These are phyloP conservation scores for Dipodomys stephensi DNA, from an alignment of 2,113 vertebrate species.

Conservation along the genomic window DNA sequence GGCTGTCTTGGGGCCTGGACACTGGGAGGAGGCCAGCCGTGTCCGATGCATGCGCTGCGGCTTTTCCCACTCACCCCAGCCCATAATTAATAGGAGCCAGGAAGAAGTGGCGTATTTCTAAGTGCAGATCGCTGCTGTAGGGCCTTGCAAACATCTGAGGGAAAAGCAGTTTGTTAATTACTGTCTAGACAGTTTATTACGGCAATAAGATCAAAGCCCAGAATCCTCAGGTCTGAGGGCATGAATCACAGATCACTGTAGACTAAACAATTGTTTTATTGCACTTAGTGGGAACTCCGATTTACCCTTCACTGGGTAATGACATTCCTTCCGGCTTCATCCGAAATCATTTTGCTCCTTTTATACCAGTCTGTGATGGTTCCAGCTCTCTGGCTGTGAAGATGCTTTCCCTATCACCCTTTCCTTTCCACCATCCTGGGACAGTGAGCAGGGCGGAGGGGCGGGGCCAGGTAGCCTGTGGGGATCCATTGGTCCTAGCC, in stretches of 20 bases:
- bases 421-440: neutral
- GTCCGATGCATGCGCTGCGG: neutral
- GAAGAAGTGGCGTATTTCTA: conserved; percentile 80
- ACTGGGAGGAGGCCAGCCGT: too few species aligned
- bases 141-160: conserved; percentile 93
- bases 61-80: conserved; percentile 68
- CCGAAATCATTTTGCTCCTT: conserved; percentile 87
- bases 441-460: neutral
- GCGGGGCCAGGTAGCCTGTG: neutral
- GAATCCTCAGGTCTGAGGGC: conserved; percentile 93
- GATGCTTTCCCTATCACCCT: conserved; percentile 44
- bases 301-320: conserved; percentile 88
- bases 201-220: conserved; percentile 97
- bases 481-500: neutral
- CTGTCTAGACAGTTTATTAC: conserved; percentile 99
- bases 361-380: conserved; percentile 81
- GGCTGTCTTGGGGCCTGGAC: too few species aligned
- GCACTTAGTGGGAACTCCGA: conserved; percentile 91
- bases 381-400: conserved; percentile 65
- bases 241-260: conserved; percentile 88
- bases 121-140: conserved; percentile 83
- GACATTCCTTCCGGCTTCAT: conserved; percentile 88
- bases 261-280: conserved; percentile 95
- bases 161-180: conserved; percentile 95
- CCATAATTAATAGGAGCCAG: conserved; percentile 85